These are phyloP conservation scores for Danaus chrysippus DNA, from an alignment of 2,888 invertebrate genomes.

Conservation along the genomic window DNA sequence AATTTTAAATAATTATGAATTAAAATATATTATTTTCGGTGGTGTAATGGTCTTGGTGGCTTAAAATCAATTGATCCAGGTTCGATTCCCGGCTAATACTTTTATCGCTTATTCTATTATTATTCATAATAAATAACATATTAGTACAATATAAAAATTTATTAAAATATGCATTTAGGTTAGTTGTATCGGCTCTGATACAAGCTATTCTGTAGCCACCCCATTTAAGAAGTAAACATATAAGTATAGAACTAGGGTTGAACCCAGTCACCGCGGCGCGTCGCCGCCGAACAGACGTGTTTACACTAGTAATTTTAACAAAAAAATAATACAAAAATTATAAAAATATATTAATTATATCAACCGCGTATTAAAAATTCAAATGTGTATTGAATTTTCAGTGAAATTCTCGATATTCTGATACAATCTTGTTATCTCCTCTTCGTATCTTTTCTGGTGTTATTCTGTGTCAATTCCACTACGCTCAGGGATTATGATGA, in stretches of 20 bases:
- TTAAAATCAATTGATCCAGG: constrained; percentile 62
- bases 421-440: background rate
- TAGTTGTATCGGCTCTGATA: background rate
- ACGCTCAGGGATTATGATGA: constrained; percentile 32
- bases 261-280: constrained; percentile 63
- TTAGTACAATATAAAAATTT: background rate
- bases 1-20: background rate
- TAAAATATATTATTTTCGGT: constrained; percentile 25
- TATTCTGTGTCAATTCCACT: constrained; percentile 27
- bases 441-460: background rate
- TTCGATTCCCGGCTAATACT: constrained; percentile 54
- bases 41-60: constrained; percentile 64
- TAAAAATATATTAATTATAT: constrained; percentile 15
- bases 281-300: constrained; percentile 57
- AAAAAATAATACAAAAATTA: constrained; percentile 34
- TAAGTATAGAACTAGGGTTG: constrained; percentile 62
- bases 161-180: background rate
- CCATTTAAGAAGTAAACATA: constrained; percentile 76
- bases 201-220: constrained; percentile 50
- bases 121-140: background rate
- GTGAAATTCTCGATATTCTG: background rate
- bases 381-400: background rate
- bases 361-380: background rate
- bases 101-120: constrained; percentile 22
- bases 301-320: constrained; percentile 34